A percentile compares a stretch with the other conserved stretches of the same genome.
phyloP scores from a whole-genome alignment of 2,797 vertebrate species.

The Mormyrops boulengeri region DNA sequence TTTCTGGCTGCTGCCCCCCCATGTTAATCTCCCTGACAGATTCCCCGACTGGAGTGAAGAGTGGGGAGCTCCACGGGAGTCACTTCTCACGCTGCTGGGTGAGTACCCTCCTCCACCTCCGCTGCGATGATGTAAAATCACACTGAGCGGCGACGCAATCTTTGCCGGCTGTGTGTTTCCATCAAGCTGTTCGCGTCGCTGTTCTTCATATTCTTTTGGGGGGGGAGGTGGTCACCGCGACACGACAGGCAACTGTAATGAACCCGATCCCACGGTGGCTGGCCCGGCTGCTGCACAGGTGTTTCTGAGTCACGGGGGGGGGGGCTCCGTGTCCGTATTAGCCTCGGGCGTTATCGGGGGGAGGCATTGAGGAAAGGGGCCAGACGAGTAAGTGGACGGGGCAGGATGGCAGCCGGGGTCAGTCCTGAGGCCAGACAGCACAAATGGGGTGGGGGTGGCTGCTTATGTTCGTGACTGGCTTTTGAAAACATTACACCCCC shows the following conservation, averaged over 20 bases:
- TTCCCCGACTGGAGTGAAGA: conserved; percentile 40
- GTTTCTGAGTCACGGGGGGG: neutral
- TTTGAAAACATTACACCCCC: neutral
- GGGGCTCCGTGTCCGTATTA: conserved; percentile 27
- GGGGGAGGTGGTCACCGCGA: neutral
- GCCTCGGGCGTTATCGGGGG: conserved; percentile 38
- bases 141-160: neutral
- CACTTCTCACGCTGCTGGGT: conserved; percentile 50
- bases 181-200: neutral
- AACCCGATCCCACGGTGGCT: neutral
- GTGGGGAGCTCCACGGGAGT: conserved; percentile 39
- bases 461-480: conserved; percentile 1
- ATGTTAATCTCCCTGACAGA: conserved; percentile 47
- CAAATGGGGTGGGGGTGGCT: neutral
- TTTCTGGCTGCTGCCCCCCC: neutral
- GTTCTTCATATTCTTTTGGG: neutral
- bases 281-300: neutral
- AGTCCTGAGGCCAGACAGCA: neutral
- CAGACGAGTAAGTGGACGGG: conserved; percentile 45
- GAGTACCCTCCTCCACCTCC: conserved; percentile 42
- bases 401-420: neutral
- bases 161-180: neutral
- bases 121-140: neutral
- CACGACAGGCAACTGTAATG: neutral
- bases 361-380: conserved; percentile 64